phyloP scores from a whole-genome alignment of 2,113 vertebrate species.

The Vicugna pacos region DNA sequence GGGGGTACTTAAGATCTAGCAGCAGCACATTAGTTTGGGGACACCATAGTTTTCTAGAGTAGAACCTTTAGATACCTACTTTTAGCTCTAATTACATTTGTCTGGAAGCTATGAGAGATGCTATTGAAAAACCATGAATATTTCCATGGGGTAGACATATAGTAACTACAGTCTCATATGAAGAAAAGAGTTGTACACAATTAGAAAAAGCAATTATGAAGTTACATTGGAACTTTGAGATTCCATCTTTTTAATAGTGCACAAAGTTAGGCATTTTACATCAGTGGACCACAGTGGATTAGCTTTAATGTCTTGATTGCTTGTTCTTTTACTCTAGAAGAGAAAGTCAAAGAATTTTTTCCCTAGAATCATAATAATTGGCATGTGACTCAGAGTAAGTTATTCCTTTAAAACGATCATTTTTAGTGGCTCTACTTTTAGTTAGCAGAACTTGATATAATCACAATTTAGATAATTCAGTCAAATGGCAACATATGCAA shows the following conservation, averaged over 20 bases:
- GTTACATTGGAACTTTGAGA: background rate
- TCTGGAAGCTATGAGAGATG: background rate
- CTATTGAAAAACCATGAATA: background rate
- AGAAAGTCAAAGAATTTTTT: background rate
- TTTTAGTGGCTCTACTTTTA: background rate
- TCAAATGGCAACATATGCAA: background rate
- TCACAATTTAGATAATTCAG: background rate
- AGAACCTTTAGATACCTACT: background rate
- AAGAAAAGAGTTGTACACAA: background rate
- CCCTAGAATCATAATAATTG: background rate
- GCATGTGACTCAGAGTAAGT: background rate
- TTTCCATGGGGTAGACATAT: background rate
- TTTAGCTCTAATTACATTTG: slow-evolving; percentile 27
- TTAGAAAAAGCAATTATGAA: background rate
- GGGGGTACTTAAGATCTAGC: background rate
- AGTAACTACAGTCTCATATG: background rate
- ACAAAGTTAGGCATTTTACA: background rate
- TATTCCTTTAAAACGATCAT: background rate
- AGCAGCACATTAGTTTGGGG: background rate
- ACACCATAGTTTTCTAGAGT: background rate
- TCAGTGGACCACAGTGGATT: background rate
- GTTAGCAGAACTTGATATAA: background rate
- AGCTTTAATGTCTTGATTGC: background rate
- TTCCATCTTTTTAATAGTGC: background rate
- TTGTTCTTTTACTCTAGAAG: background rate